Conservation (phyloP, 2,888 invertebrate genomes). For the Omphaloscelis lunosa region DNA sequence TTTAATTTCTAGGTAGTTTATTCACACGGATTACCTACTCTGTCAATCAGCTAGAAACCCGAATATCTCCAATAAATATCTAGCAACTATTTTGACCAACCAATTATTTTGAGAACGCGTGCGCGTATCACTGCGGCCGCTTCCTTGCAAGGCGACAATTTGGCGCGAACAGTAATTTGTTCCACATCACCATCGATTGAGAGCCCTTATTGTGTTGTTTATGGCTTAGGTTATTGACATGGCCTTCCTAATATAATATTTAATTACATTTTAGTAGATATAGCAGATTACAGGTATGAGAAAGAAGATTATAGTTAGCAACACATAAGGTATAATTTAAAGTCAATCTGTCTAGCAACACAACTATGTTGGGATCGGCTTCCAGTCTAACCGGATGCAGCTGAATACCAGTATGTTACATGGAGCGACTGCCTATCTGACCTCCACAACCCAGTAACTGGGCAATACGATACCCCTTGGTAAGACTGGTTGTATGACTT, state of each 20-base stretch:
- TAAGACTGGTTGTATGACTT: too few relatives aligned
- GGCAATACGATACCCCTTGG: too few relatives aligned
- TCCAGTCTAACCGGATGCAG: too few relatives aligned
- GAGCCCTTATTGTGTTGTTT: conserved; percentile 64
- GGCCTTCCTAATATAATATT: conserved; percentile 5
- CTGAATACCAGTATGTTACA: too few relatives aligned
- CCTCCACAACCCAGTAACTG: too few relatives aligned
- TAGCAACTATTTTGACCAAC: too few relatives aligned
- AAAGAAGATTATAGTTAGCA: neutral
- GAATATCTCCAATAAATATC: neutral
- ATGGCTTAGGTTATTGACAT: conserved; percentile 59
- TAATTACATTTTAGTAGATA: conserved; percentile 18
- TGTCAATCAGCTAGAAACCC: too few relatives aligned
- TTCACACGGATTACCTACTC: too few relatives aligned
- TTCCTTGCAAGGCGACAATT: conserved; percentile 65
- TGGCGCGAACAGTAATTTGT: conserved; percentile 70
- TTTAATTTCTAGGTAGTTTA: too few relatives aligned
- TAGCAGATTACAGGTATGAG: neutral
- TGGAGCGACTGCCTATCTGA: too few relatives aligned
- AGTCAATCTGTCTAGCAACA: too few relatives aligned
- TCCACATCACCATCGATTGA: conserved; percentile 66
- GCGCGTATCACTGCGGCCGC: neutral
- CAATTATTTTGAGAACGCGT: neutral
- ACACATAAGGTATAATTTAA: neutral
- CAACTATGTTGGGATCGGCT: too few relatives aligned